Evolutionary conservation across 64 coral and sea anemone genomes (phyloP).

Genomic region (Montipora efflorescens): DNA sequence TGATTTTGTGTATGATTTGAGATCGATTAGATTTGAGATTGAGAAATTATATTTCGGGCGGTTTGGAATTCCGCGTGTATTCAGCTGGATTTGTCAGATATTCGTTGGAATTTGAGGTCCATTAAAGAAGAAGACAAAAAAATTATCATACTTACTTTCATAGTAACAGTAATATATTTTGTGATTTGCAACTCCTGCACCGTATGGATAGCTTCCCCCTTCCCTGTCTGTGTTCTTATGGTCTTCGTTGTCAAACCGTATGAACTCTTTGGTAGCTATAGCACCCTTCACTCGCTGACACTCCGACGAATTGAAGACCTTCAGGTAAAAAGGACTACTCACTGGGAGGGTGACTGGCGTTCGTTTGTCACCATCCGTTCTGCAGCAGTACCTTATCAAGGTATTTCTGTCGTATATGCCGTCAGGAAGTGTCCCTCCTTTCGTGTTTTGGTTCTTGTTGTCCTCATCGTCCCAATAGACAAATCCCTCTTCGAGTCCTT

Average conservation of each 20-base stretch:
- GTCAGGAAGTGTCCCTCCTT: conserved; percentile 32
- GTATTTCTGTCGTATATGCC: conserved; percentile 16
- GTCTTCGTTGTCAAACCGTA: conserved; percentile 56
- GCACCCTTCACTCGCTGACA: conserved; percentile 58
- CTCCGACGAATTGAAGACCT: not conserved
- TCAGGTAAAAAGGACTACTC: conserved; percentile 37
- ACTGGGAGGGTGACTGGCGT: conserved; percentile 15
- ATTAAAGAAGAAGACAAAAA: too few relatives aligned
- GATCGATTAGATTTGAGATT: too few relatives aligned
- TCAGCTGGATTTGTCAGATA: too few relatives aligned
- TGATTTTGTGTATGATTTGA: too few relatives aligned
- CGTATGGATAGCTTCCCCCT: conserved; percentile 23
- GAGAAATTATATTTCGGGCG: too few relatives aligned
- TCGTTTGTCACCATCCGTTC: conserved; percentile 37
- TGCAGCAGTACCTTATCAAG: conserved; percentile 37
- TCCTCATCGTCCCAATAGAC: conserved; percentile 40
- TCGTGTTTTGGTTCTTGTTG: not conserved
- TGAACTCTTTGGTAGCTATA: conserved; percentile 40
- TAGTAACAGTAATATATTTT: conserved; percentile 10
- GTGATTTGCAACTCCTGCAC: conserved; percentile 13
- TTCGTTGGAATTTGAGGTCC: too few relatives aligned
- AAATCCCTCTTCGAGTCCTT: conserved; percentile 17
- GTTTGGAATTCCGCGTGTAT: too few relatives aligned
- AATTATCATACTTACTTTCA: not conserved
- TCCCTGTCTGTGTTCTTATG: not conserved